Evolutionary conservation across 1,140 invertebrate genomes (phyloP).

Genomic region (Lordiphosa clarofinis): DNA sequence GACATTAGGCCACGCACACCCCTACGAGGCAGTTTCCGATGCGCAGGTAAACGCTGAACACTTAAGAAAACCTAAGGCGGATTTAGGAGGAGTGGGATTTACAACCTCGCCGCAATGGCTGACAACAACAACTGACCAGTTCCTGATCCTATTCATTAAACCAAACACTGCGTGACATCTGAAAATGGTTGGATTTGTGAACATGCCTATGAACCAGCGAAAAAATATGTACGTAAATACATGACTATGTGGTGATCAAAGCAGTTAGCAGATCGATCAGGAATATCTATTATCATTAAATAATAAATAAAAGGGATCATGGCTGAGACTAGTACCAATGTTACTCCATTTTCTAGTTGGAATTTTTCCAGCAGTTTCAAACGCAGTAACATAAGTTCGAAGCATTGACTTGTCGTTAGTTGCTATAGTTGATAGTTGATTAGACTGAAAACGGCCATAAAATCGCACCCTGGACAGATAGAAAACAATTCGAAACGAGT

Average conservation of each 20-base stretch:
- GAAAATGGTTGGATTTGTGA: neutral
- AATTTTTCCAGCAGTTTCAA: too few relatives aligned
- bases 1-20: slow-evolving; percentile 49
- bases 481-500: slow-evolving; percentile 13
- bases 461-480: slow-evolving; percentile 5
- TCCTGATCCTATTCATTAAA: slow-evolving; percentile 31
- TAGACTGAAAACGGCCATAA: slow-evolving; percentile 1
- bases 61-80: slow-evolving; percentile 45
- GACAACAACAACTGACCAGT: slow-evolving; percentile 35
- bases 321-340: too few relatives aligned
- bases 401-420: neutral
- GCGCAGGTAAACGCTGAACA: slow-evolving; percentile 53
- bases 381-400: too few relatives aligned
- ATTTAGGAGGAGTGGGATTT: slow-evolving; percentile 68
- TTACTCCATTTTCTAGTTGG: too few relatives aligned
- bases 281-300: too few relatives aligned
- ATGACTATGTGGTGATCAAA: too few relatives aligned
- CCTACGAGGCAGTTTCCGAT: slow-evolving; percentile 52
- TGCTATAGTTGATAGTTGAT: slow-evolving; percentile 3
- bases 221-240: slow-evolving; percentile 6
- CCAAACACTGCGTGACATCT: neutral
- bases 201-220: neutral
- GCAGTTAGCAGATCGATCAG: too few relatives aligned
- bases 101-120: slow-evolving; percentile 39
- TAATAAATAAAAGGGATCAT: too few relatives aligned